phyloP scores from a whole-genome alignment of 2,888 invertebrate species.

The Eumacrocentrus americanus region DNA sequence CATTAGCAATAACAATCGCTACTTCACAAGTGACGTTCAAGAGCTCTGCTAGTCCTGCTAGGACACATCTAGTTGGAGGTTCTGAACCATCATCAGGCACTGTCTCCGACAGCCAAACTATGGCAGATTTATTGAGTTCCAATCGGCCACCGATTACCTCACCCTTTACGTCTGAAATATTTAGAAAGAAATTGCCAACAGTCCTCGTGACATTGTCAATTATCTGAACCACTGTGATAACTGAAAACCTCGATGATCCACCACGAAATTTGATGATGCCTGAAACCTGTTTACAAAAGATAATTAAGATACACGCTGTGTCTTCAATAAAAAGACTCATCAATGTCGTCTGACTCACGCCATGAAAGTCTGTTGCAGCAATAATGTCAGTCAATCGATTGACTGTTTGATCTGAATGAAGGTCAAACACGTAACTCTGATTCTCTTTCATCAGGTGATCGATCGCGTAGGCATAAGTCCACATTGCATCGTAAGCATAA shows the following conservation, averaged over 20 bases:
- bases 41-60: conserved; percentile 71
- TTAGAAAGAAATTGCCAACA: conserved; percentile 69
- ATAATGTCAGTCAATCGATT: conserved; percentile 70
- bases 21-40: conserved; percentile 76
- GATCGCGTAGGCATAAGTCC: conserved; percentile 78
- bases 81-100: conserved; percentile 73
- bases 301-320: too few species aligned
- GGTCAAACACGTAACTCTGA: conserved; percentile 65
- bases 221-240: conserved; percentile 70
- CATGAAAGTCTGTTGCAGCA: conserved; percentile 72
- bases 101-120: conserved; percentile 70
- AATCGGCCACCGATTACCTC: conserved; percentile 65
- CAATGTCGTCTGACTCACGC: too few species aligned
- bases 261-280: conserved; percentile 74
- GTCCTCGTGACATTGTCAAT: conserved; percentile 61
- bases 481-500: conserved; percentile 82
- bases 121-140: conserved; percentile 64
- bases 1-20: conserved; percentile 72
- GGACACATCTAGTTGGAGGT: conserved; percentile 68
- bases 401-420: conserved; percentile 65
- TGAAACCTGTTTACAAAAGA: conserved; percentile 59
- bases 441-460: conserved; percentile 70
- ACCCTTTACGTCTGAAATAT: conserved; percentile 60
- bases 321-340: not conserved
- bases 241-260: conserved; percentile 71